phyloP scores from a whole-genome alignment of 2,888 invertebrate genomes.

The Miltochrista miniata region DNA sequence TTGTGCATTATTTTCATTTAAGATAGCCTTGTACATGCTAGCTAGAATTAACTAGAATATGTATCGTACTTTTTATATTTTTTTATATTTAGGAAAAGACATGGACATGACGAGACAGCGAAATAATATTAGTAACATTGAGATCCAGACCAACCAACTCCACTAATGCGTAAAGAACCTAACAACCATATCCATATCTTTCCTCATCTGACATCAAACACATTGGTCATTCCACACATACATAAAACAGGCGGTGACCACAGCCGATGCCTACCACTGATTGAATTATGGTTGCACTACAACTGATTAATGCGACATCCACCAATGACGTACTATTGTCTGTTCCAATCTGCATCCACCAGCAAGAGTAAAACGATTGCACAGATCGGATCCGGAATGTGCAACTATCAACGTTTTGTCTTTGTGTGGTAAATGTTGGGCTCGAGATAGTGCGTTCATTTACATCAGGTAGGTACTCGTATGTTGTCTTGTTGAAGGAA shows the following conservation, averaged over 20 bases:
- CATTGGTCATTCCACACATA: conserved; percentile 67
- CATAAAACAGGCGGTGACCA: conserved; percentile 65
- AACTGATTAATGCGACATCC: conserved; percentile 82
- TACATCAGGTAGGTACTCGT: neutral
- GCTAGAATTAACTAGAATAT: no score
- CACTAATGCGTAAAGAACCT: neutral
- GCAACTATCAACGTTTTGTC: conserved; percentile 61
- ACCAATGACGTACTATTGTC: conserved; percentile 79
- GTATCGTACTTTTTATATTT: no score
- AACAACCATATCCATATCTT: conserved; percentile 45
- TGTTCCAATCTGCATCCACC: conserved; percentile 74
- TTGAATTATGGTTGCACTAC: conserved; percentile 81
- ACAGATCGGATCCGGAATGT: conserved; percentile 51
- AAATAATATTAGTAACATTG: conserved; percentile 21
- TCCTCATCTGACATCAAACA: conserved; percentile 45
- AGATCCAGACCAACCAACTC: conserved; percentile 7
- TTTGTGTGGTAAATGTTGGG: conserved; percentile 38
- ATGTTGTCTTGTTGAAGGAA: no score
- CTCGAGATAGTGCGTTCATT: neutral
- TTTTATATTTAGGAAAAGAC: no score
- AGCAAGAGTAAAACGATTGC: conserved; percentile 55
- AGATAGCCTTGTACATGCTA: no score
- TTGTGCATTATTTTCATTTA: no score
- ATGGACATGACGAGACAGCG: no score
- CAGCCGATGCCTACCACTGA: conserved; percentile 54